A percentile compares a stretch with the other conserved stretches of the same genome.
phyloP scores from a whole-genome alignment of 2,888 invertebrate genomes.

The Physocephala rufipes region DNA sequence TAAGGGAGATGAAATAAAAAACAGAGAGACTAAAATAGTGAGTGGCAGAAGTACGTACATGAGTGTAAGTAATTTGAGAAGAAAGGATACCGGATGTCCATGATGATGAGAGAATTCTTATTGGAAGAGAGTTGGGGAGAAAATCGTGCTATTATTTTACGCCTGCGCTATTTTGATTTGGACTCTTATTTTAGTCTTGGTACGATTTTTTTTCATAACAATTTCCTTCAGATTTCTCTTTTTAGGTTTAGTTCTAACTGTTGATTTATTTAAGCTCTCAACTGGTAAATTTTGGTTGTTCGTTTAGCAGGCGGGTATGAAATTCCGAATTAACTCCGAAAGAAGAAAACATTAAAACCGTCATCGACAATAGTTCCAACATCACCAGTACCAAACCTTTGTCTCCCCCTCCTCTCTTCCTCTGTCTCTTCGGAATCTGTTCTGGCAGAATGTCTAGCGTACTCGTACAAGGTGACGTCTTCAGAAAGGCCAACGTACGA shows the following conservation, averaged over 20 bases:
- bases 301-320: neutral
- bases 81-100: too few species aligned
- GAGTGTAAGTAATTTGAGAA: neutral
- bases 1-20: constrained; percentile 5
- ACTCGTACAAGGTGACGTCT: constrained; percentile 6
- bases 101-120: neutral
- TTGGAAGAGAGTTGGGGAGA: neutral
- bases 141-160: neutral
- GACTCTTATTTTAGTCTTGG: too few species aligned
- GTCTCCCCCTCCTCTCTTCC: neutral
- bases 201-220: neutral
- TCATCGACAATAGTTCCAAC: neutral
- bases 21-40: constrained; percentile 22
- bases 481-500: constrained; percentile 29
- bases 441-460: neutral
- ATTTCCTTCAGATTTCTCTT: constrained; percentile 3
- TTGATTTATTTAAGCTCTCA: neutral
- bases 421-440: neutral
- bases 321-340: neutral
- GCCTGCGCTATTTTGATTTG: neutral
- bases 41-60: constrained; percentile 32
- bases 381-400: too few species aligned
- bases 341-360: neutral
- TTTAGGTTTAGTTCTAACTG: too few species aligned
- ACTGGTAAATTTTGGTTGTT: constrained; percentile 3